Conservation (phyloP, 2,797 vertebrate species). For the Dallia pectoralis region DNA sequence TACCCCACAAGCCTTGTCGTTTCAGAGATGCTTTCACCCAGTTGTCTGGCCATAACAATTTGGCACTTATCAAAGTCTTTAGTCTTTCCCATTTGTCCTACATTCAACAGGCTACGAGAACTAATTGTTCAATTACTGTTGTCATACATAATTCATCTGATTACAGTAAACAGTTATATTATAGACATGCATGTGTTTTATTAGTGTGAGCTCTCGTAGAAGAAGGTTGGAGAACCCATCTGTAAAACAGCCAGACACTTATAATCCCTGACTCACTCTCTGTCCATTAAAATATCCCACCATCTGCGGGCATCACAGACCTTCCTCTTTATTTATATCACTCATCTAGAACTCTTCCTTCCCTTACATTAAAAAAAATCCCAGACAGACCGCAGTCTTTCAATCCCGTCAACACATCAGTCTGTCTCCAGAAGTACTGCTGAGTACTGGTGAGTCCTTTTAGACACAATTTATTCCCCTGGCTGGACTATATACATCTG, state of each 20-base stretch:
- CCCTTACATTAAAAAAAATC: constrained; percentile 46
- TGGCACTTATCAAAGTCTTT: too few species aligned
- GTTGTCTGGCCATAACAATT: too few species aligned
- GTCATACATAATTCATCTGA: too few species aligned
- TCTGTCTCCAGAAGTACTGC: constrained; percentile 12
- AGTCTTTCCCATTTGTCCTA: too few species aligned
- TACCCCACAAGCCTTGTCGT: too few species aligned
- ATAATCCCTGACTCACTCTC: constrained; percentile 54
- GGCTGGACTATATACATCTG: background rate
- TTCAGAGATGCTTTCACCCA: too few species aligned
- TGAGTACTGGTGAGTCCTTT: constrained; percentile 1
- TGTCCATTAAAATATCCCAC: constrained; percentile 21
- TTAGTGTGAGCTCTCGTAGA: too few species aligned
- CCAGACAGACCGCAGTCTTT: constrained; percentile 31
- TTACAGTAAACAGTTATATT: too few species aligned
- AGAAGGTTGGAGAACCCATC: background rate
- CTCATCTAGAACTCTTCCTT: constrained; percentile 46
- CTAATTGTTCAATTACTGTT: too few species aligned
- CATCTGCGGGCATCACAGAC: constrained; percentile 20
- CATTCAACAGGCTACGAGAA: too few species aligned
- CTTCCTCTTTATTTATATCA: constrained; percentile 49
- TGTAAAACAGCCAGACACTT: constrained; percentile 26
- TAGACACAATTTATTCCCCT: constrained; percentile 23
- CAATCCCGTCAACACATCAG: constrained; percentile 24
- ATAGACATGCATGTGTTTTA: too few species aligned